phyloP scores from a whole-genome alignment of 53 echinoderm and acorn worm species.

The Antedon mediterranea region DNA sequence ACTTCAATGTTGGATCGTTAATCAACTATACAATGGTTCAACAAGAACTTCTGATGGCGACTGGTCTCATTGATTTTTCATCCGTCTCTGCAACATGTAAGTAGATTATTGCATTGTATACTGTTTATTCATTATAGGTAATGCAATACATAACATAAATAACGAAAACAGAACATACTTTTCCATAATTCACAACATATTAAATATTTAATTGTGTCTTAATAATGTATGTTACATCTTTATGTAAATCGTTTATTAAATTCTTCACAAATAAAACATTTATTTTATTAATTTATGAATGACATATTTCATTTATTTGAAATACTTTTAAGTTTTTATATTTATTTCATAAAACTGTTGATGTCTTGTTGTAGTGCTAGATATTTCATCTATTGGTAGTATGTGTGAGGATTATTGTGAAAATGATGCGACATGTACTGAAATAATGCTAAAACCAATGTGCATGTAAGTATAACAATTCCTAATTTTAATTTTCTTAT shows the following conservation, averaged over 20 bases:
- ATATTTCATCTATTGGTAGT: neutral
- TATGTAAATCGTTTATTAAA: too few species aligned
- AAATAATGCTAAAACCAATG: neutral
- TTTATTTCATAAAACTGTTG: neutral
- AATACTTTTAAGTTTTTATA: too few species aligned
- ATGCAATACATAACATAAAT: too few species aligned
- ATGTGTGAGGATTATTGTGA: slow-evolving; percentile 6
- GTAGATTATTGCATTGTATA: neutral
- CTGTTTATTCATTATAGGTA: too few species aligned
- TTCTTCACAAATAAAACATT: too few species aligned
- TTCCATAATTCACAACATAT: too few species aligned
- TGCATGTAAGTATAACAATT: slow-evolving; percentile 19
- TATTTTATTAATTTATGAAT: too few species aligned
- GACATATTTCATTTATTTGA: too few species aligned
- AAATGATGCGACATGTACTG: slow-evolving; percentile 17
- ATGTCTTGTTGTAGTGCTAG: neutral
- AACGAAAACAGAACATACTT: too few species aligned
- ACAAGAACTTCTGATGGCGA: neutral
- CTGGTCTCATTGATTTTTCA: neutral
- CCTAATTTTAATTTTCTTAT: too few species aligned
- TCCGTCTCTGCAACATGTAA: neutral
- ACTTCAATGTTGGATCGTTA: neutral
- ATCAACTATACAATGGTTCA: neutral
- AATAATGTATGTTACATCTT: too few species aligned
- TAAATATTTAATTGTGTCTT: too few species aligned